Evolutionary conservation across 2,797 vertebrate species (phyloP), one percentile per base, ranked within the genome.

Genomic region (Glyptemys insculpta): DNA sequence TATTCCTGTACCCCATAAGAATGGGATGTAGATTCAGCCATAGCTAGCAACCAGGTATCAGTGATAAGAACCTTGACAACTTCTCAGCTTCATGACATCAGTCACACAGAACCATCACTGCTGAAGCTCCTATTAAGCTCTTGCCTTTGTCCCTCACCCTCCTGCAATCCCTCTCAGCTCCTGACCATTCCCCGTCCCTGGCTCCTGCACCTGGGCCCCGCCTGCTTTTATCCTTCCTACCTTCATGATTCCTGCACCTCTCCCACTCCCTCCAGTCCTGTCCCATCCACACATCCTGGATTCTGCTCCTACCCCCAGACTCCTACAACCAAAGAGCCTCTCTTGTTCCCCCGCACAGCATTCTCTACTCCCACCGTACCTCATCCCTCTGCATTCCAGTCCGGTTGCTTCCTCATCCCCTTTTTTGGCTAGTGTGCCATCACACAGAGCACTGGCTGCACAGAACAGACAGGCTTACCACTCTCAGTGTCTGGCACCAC

Each of bases 321-420:
- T 95, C 88, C 79, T 91, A 62, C 88, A 90, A 95, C 57, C 15
- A 88, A 92, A 81, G 59, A 85, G 84, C 57, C 74, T 95, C 88
- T 86, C 95, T 96, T 88, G 93, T 81, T 92, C 94, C 92, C 92
- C 92, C 90, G 89, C 50, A 92, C 92, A 91, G 81, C 91, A 76
- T 65, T 96, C 74, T 68, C 79, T 92, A 68, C 29, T 59, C 57
- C 27, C 12, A 27, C 54, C 92, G 86, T 94, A 59, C 84, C 94
- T 94, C 37, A 54, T 94, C 93, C 79, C 94, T 95, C 84, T 92
- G 29, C 50, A 31, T n/a, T 52, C 83, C 79, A 81, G 4, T 95
- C 83, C 81, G 84, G 94, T 95, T 90, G 59, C 76, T 91, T 87
- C 56, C 11, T 27, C 81, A 93, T 95, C 90, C 81, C 95, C 31